These are phyloP conservation scores for Microlaimidae sp. DNA, from an alignment of 2,888 invertebrate genomes.

Conservation along the genomic window DNA sequence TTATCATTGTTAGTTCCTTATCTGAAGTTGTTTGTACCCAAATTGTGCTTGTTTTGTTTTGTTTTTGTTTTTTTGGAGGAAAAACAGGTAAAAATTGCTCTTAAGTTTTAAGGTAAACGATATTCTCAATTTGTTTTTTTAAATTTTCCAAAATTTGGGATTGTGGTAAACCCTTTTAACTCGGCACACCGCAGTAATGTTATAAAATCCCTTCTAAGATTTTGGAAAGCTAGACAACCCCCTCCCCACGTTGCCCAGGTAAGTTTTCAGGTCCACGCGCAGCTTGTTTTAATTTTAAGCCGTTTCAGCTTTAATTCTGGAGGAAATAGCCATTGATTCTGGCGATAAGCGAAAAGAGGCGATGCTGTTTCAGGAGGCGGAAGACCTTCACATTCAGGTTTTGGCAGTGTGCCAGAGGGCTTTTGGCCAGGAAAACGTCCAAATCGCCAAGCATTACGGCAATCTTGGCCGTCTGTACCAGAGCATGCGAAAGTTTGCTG, in stretches of 20 bases:
- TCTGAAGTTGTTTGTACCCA: no score
- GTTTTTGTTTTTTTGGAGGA: no score
- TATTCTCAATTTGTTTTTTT: no score
- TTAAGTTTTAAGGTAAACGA: no score
- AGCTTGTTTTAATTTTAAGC: neutral
- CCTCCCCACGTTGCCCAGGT: no score
- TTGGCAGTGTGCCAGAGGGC: constrained; percentile 58
- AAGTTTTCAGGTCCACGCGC: neutral
- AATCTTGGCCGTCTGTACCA: constrained; percentile 83
- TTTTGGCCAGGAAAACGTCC: constrained; percentile 80
- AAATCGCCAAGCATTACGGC: constrained; percentile 87
- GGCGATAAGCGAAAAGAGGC: constrained; percentile 40
- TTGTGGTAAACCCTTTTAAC: constrained; percentile 1
- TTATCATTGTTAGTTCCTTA: no score
- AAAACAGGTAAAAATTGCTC: no score
- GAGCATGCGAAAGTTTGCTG: no score
- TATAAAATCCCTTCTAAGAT: no score
- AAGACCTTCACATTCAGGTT: constrained; percentile 64
- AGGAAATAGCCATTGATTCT: constrained; percentile 77
- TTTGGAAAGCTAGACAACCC: no score
- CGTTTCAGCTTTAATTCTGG: constrained; percentile 57
- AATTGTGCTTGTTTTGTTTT: no score
- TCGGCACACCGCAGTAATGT: neutral
- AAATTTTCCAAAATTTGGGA: no score
- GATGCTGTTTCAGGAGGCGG: constrained; percentile 56